Conservation (phyloP, 2,888 invertebrate species). For the Ctenicera cuprea region DNA sequence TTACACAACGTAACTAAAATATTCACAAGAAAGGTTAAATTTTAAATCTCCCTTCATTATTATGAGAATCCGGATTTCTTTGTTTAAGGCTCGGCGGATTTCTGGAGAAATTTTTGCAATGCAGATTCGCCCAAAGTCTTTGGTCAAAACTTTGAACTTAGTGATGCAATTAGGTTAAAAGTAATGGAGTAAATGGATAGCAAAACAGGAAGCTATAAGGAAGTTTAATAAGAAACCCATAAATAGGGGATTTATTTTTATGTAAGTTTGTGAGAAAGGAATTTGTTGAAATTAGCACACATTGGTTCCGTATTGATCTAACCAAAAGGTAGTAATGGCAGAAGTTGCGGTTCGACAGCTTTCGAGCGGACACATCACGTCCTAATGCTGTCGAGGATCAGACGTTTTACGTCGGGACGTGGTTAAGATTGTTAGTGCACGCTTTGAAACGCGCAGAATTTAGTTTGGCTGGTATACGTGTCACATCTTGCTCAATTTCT, state of each 20-base stretch:
- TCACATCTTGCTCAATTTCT: slow-evolving; percentile 17
- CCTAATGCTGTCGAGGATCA: slow-evolving; percentile 47
- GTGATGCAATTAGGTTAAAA: background rate
- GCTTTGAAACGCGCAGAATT: slow-evolving; percentile 35
- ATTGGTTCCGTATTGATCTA: slow-evolving; percentile 32
- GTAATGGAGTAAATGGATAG: background rate
- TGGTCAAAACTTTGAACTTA: background rate
- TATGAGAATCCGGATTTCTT: background rate
- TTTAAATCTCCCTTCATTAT: background rate
- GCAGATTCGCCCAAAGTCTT: background rate
- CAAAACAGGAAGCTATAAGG: background rate
- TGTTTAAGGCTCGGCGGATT: too few relatives aligned
- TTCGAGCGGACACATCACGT: slow-evolving; percentile 46
- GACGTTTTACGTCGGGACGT: slow-evolving; percentile 42
- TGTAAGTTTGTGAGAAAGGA: background rate
- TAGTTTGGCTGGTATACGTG: slow-evolving; percentile 31
- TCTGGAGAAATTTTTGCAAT: background rate
- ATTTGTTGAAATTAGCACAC: background rate
- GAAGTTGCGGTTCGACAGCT: slow-evolving; percentile 48
- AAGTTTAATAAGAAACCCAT: background rate
- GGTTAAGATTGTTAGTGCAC: slow-evolving; percentile 45
- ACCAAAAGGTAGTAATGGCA: slow-evolving; percentile 34
- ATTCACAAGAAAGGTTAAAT: background rate
- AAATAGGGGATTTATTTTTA: background rate
- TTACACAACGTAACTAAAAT: background rate